phyloP scores from a whole-genome alignment of 2,797 vertebrate species.

The Enteromius paludinosus region DNA sequence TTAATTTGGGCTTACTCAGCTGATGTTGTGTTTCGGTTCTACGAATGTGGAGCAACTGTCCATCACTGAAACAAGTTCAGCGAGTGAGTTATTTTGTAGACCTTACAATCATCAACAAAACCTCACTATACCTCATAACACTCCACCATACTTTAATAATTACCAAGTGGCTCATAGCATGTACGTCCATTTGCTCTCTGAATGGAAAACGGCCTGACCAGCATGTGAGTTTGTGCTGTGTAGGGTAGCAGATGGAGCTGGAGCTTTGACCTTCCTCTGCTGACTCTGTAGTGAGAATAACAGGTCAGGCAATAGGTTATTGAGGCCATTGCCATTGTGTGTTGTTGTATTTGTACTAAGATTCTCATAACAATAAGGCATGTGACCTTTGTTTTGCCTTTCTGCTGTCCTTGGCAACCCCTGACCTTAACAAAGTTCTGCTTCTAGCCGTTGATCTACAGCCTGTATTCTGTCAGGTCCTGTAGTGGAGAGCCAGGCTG shows the following conservation, averaged over 20 bases:
- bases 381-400: constrained; percentile 20
- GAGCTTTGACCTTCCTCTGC: constrained; percentile 22
- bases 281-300: constrained; percentile 19
- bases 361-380: constrained; percentile 7
- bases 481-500: background rate
- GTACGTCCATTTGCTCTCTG: background rate
- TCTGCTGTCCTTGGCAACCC: constrained; percentile 10
- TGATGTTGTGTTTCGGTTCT: background rate
- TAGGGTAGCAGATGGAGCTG: constrained; percentile 1
- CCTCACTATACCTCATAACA: constrained; percentile 6
- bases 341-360: background rate
- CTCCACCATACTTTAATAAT: background rate
- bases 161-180: background rate
- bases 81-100: background rate
- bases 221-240: background rate
- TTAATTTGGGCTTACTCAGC: background rate
- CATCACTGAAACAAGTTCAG: background rate
- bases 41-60: background rate
- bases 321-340: background rate
- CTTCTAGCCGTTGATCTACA: background rate
- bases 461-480: background rate
- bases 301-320: constrained; percentile 13
- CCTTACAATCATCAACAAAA: background rate
- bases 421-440: constrained; percentile 15
- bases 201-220: constrained; percentile 13